phyloP scores from a whole-genome alignment of 2,797 vertebrate genomes.

The Sebastes flavidus region DNA sequence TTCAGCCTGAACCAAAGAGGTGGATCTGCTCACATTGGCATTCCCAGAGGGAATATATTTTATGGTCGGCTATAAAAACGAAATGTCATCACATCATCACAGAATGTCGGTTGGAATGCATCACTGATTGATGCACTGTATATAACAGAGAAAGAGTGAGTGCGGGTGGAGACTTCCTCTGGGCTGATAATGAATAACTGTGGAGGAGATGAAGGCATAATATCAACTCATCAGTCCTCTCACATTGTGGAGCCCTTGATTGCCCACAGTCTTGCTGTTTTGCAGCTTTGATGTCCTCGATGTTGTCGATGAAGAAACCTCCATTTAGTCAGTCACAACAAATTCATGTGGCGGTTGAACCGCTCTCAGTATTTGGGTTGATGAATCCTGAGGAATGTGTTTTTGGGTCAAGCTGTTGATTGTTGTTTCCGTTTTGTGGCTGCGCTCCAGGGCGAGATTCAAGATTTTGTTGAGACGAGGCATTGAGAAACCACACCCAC shows the following conservation, averaged over 20 bases:
- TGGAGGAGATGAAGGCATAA: conserved; percentile 33
- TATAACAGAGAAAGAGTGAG: conserved; percentile 18
- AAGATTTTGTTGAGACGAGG: conserved; percentile 29
- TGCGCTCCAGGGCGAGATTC: conserved; percentile 28
- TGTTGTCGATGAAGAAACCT: conserved; percentile 20
- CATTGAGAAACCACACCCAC: conserved; percentile 53
- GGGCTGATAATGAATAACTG: conserved; percentile 43
- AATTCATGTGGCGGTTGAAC: conserved; percentile 45
- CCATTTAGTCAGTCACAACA: conserved; percentile 53
- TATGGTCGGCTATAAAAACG: not conserved
- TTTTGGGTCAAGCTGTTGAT: conserved; percentile 60
- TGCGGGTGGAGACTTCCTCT: conserved; percentile 59
- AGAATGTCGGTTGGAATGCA: conserved; percentile 24
- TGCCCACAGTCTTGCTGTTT: conserved; percentile 24
- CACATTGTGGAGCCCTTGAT: conserved; percentile 24
- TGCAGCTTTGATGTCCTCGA: conserved; percentile 12
- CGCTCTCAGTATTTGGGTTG: conserved; percentile 35
- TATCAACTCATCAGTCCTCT: conserved; percentile 47
- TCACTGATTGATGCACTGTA: conserved; percentile 33
- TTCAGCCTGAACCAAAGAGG: not conserved
- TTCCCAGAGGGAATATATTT: not conserved
- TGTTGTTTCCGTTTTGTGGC: conserved; percentile 65
- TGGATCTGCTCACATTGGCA: not conserved
- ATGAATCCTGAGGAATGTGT: conserved; percentile 57
- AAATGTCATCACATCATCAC: conserved; percentile 31